Percentiles rank a stretch among this genome's conserved stretches.
These are phyloP conservation scores for Vicugna pacos DNA, from an alignment of 2,113 vertebrate genomes.

Conservation along the genomic window DNA sequence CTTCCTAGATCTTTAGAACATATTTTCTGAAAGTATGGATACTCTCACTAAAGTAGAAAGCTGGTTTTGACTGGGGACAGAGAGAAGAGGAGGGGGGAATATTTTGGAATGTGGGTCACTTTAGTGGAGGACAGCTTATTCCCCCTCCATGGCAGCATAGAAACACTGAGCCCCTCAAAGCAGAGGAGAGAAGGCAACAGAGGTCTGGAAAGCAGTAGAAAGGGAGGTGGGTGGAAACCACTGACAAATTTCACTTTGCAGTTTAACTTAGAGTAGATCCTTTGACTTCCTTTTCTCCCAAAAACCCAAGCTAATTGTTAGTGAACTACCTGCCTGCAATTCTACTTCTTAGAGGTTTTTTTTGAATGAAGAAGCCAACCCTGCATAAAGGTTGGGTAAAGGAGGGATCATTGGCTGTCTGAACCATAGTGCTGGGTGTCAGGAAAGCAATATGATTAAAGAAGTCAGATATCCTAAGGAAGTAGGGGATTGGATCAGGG, in stretches of 20 bases:
- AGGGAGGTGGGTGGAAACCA: not conserved
- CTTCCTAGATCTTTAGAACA: not conserved
- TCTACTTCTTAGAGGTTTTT: not conserved
- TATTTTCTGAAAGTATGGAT: not conserved
- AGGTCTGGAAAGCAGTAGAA: not conserved
- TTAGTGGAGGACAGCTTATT: not conserved
- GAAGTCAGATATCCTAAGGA: not conserved
- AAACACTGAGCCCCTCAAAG: not conserved
- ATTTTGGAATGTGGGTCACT: slow-evolving; percentile 19
- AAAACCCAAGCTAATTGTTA: not conserved
- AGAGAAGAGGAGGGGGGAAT: not conserved
- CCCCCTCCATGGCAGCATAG: not conserved
- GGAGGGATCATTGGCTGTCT: not conserved
- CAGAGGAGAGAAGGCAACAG: not conserved
- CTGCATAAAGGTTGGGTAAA: not conserved
- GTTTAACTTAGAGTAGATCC: not conserved
- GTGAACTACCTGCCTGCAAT: not conserved
- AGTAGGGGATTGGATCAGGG: not conserved
- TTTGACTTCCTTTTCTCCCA: not conserved
- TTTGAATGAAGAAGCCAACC: not conserved
- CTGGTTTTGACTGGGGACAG: not conserved
- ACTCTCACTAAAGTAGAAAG: not conserved
- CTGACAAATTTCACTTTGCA: not conserved
- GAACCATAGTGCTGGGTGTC: not conserved
- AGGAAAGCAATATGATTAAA: not conserved